These are phyloP conservation scores for Catocala fraxini DNA, from an alignment of 2,888 invertebrate genomes.

Conservation along the genomic window DNA sequence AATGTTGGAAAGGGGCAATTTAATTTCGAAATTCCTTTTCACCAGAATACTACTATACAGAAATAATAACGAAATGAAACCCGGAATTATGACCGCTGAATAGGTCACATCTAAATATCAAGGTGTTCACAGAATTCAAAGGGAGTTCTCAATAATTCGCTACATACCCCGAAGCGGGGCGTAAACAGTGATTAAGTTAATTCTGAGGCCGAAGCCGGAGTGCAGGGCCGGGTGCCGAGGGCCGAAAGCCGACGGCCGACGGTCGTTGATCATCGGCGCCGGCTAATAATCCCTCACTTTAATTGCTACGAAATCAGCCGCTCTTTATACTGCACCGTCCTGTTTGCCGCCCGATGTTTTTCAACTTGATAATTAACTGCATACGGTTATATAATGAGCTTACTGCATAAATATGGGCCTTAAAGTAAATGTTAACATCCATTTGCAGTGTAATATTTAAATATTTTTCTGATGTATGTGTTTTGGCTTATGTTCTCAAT, in stretches of 20 bases:
- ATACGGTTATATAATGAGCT: constrained; percentile 27
- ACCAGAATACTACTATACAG: not conserved
- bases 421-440: constrained; percentile 5
- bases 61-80: not conserved
- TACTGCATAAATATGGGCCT: constrained; percentile 24
- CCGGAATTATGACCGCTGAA: not conserved
- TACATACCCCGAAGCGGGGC: constrained; percentile 32
- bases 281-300: constrained; percentile 63
- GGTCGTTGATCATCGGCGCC: constrained; percentile 44
- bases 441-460: not conserved
- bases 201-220: constrained; percentile 37
- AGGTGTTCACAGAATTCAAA: constrained; percentile 35
- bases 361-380: constrained; percentile 41
- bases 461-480: constrained; percentile 12
- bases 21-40: too few relatives aligned
- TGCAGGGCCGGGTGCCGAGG: constrained; percentile 54
- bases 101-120: constrained; percentile 24
- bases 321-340: constrained; percentile 55
- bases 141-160: constrained; percentile 32
- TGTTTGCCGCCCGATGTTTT: constrained; percentile 40
- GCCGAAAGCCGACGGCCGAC: constrained; percentile 27
- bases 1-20: too few relatives aligned
- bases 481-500: not conserved
- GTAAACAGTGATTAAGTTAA: constrained; percentile 54
- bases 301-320: constrained; percentile 69